Base-by-base conservation (phyloP, 2,888 invertebrate species). In the Amaurobius ferox region DNA sequence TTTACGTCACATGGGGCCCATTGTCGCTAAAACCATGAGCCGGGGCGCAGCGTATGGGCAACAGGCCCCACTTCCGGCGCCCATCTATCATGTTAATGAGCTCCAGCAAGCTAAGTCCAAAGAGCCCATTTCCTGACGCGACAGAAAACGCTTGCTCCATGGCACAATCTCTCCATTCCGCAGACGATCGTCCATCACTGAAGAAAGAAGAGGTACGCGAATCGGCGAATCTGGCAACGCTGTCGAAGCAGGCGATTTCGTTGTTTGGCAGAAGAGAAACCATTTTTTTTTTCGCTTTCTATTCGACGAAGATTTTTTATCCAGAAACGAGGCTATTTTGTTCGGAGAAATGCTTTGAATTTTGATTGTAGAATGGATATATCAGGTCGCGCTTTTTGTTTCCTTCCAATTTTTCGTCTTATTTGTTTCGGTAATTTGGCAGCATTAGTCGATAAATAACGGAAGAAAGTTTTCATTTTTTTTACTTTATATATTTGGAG, bases 81-180 rank as follows among this genome's bases (percentile, higher is more conserved):
- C 72, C 73, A 86, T 86, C 72, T 73, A 86, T 86, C 85, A 86
- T 86, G 85, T 61, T 86, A 86, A 86, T 86, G 78, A 86, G 73
- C 67, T 40, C 39, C 26, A 72, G 35, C 61, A 55, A 70, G 68
- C 32, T 66, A 64, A 48, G 28, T 64, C 48, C 48, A 83, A 61
- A 77, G 70, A 68, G 73, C 61, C 76, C 62, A 76, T 81, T 81
- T 81, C 81, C 81, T 74, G 81, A 81, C 68, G 44, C 70, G 76
- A 68, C 79, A 78, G 68, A 39, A 66, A 48, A 29, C 61, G 74
- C 68, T 30, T 62, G 78, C 79, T 71, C 44, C 70, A 71, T 16
- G 40, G 44, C 70, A 44, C 79, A 71, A 79, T 79, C 28, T 79
- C 79, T 62, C 62, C 23, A 11, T 44, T 44, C 44, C 16, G 44